These are phyloP conservation scores for Linhomoeus sp. DNA, from an alignment of 2,888 invertebrate genomes.

Conservation along the genomic window DNA sequence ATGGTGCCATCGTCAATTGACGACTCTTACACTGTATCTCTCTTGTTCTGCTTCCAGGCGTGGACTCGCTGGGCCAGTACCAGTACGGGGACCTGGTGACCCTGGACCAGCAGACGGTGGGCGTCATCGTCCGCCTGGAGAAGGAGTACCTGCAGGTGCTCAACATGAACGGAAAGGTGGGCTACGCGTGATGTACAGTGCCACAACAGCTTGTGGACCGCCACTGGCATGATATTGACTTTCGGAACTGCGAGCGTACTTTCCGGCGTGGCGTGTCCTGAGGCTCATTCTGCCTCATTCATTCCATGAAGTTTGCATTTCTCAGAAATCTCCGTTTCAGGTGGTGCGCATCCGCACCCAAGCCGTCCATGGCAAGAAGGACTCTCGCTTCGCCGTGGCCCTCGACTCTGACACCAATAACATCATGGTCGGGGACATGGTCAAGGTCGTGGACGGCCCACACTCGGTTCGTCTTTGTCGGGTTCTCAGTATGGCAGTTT, in stretches of 20 bases:
- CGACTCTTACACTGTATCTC: no score
- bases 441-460: conserved; percentile 89
- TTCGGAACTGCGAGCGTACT: no score
- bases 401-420: conserved; percentile 83
- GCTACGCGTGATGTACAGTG: no score
- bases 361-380: conserved; percentile 69
- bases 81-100: conserved; percentile 96
- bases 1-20: no score
- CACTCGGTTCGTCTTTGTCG: conserved; percentile 64
- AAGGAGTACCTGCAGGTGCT: conserved; percentile 90
- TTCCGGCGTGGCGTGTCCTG: no score
- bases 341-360: conserved; percentile 76
- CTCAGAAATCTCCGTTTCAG: no score
- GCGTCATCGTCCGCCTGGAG: conserved; percentile 87
- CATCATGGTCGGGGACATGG: conserved; percentile 71
- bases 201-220: no score
- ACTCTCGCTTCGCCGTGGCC: conserved; percentile 71
- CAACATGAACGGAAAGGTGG: conserved; percentile 79
- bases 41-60: conserved; percentile 34
- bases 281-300: no score
- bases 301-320: no score
- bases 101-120: conserved; percentile 81
- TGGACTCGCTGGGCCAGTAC: conserved; percentile 90
- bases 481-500: no score
- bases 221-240: no score